Conservation (phyloP, 2,888 invertebrate species). For the Pseudococcus viburni region DNA sequence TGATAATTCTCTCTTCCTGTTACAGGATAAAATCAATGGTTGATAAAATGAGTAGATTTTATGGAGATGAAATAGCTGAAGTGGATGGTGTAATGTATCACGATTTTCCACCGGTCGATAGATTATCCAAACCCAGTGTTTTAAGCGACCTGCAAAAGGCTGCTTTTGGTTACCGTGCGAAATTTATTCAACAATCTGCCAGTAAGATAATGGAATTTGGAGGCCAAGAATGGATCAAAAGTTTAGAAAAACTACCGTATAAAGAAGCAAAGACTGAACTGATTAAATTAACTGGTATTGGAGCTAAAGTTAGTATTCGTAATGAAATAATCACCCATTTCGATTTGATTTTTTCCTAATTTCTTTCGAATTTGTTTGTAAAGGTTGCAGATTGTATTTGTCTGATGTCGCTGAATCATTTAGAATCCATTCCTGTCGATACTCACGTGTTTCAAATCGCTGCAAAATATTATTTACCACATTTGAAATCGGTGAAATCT, state of each 20-base stretch:
- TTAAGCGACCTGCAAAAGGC: constrained; percentile 81
- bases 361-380: neutral
- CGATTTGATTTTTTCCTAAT: neutral
- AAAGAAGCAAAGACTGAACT: constrained; percentile 81
- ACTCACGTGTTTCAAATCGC: constrained; percentile 97
- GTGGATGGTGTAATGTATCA: constrained; percentile 79
- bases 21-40: constrained; percentile 89
- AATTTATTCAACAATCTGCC: constrained; percentile 85
- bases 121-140: constrained; percentile 77
- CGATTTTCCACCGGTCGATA: constrained; percentile 85
- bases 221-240: constrained; percentile 81
- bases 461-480: constrained; percentile 81
- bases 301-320: constrained; percentile 82
- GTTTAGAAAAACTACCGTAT: constrained; percentile 80
- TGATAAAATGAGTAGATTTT: constrained; percentile 86
- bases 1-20: neutral
- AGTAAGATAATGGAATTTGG: constrained; percentile 79
- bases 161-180: constrained; percentile 91
- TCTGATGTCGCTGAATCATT: constrained; percentile 93
- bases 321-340: neutral
- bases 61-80: constrained; percentile 83
- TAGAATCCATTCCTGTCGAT: constrained; percentile 93
- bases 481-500: constrained; percentile 79
- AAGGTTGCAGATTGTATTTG: constrained; percentile 98
- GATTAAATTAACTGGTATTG: constrained; percentile 88